Base-by-base conservation (phyloP, 2,113 vertebrate species). In the Semicossyphus pulcher region DNA sequence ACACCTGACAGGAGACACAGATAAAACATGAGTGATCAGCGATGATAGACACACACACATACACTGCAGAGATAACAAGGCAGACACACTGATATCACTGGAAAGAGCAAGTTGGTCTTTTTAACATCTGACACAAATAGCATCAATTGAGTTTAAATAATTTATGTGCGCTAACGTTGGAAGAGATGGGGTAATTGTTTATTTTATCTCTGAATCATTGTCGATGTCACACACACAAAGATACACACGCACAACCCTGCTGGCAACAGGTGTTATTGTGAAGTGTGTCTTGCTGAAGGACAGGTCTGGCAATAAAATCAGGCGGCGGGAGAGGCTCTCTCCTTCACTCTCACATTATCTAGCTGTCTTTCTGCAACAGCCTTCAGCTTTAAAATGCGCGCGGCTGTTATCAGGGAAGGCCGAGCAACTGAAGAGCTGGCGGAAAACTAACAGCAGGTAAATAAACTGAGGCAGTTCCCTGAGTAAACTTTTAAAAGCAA, bases 1-100 rank as follows among this genome's bases (percentile, higher is more conserved):
- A 99, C 86, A 99, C 97, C 98, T 99, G 91, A 0, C 41, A n/a
- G 12, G 34, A 56, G 10, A 76, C 2, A 42, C 20, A 67, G 15
- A 69, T 1, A 65, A 1, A 26, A 64, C 16, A 34, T 3, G 20
- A 63, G 2, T n/a, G n/a, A 14, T 72, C 1, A 80, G 54, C 41
- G 18, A 59, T 10, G 11, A 56, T 47, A 62, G 2, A 23, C 2
- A 76, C 18, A 47, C 18, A 28, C 20, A 16, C 12, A 39, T 26
- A 52, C 25, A 26, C 11, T 2, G n/a, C 2, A 12, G 3, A 51
- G 15, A 58, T n/a, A n/a, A 5, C 16, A 2, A 1, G 12, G 49
- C 32, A 16, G 15, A 54, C 7, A 8, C 9, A 32, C 25, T n/a
- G n/a, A n/a, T n/a, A n/a, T n/a, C n/a, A n/a, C n/a, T n/a, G n/a